Evolutionary conservation across 2,888 invertebrate genomes (phyloP), one percentile per base, ranked within the genome.

Genomic region (Parapristionchus giblindavisi): DNA sequence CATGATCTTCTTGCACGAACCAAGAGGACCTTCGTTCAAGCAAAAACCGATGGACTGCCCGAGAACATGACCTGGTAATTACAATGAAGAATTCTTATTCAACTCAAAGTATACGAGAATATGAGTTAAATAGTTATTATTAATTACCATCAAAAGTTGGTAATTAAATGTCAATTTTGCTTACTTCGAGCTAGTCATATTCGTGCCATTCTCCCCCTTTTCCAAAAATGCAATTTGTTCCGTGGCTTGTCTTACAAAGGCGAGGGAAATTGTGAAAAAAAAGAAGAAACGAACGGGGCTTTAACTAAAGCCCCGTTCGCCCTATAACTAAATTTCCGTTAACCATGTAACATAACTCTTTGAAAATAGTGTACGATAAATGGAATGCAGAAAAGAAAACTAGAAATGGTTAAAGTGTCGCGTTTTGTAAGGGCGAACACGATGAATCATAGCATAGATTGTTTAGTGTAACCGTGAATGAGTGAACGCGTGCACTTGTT

Each of bases 11-110:
- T 65, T 43, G 63, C 27, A 27, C 40, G 43, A 43, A 43, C 63
- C 8, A 65, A 36, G 29, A 65, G 63, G 21, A n/a, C n/a, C n/a
- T n/a, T n/a, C n/a, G n/a, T n/a, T n/a, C n/a, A n/a, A n/a, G n/a
- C n/a, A n/a, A 43, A 65, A 24, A 43, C 40, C 29, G 63, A 65
- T 36, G 63, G 63, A 17, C 63, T 65, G 6, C 63, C 63, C 21
- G 63, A 65, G 43, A 43, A 43, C 32, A 40, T 65, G 3, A 65
- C 43, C 29, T 65, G 63, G 63, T 65, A 1, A 38, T 36, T 4
- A 17, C 21, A 17, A n/a, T n/a, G n/a, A n/a, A n/a, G n/a, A n/a
- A n/a, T n/a, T n/a, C n/a, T n/a, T n/a, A n/a, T n/a, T n/a, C n/a
- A n/a, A n/a, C n/a, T n/a, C n/a, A n/a, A n/a, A n/a, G n/a, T n/a